A percentile compares a stretch with the other conserved stretches of the same genome.
Conservation (phyloP, 1,140 invertebrate genomes). For the Cotesia glomerata region DNA sequence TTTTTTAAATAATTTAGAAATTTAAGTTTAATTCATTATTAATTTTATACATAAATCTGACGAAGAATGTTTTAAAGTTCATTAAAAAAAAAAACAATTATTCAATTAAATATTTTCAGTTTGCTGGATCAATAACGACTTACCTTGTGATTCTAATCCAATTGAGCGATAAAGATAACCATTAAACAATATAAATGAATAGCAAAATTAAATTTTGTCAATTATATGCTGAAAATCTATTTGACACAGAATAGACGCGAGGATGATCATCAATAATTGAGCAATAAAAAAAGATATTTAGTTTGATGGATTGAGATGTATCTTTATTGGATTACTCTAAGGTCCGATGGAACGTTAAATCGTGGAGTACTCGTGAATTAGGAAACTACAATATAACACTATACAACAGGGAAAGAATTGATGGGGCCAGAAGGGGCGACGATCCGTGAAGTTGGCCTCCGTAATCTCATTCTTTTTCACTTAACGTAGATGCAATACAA, state of each 20-base stretch:
- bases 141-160: not conserved
- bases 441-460: conserved; percentile 55
- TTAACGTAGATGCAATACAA: conserved; percentile 35
- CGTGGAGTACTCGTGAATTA: conserved; percentile 14
- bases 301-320: not conserved
- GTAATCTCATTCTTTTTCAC: conserved; percentile 52
- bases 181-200: not conserved
- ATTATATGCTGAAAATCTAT: too few relatives aligned
- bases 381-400: not conserved
- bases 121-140: not conserved
- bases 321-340: not conserved
- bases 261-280: not conserved
- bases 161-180: not conserved
- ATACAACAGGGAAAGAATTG: conserved; percentile 2
- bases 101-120: not conserved
- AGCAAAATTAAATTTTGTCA: not conserved
- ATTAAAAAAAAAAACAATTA: not conserved
- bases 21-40: not conserved
- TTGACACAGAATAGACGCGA: too few relatives aligned
- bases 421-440: conserved; percentile 20
- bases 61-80: too few relatives aligned
- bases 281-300: not conserved
- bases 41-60: too few relatives aligned
- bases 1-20: not conserved
- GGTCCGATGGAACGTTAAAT: conserved; percentile 6